Percentiles rank a stretch among this genome's conserved stretches.
Evolutionary conservation across 2,888 invertebrate species (phyloP).

Genomic region (Hypercompe scribonia): DNA sequence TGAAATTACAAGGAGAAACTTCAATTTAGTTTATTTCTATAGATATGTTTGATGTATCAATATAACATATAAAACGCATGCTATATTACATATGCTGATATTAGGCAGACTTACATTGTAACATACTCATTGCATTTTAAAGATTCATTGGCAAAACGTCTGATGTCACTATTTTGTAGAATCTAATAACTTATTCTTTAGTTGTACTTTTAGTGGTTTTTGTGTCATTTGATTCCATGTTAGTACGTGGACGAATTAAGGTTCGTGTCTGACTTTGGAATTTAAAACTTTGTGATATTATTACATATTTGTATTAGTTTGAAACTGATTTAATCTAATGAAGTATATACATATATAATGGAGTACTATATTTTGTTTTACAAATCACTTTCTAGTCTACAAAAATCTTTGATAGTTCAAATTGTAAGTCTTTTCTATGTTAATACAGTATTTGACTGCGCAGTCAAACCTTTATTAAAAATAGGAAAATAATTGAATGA

Average conservation of each 20-base stretch:
- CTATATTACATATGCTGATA: slow-evolving; percentile 20
- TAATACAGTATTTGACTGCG: too few species aligned
- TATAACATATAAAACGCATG: too few species aligned
- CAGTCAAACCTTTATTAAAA: too few species aligned
- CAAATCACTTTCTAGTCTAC: too few species aligned
- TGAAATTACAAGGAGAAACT: too few species aligned
- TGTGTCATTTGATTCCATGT: slow-evolving; percentile 7
- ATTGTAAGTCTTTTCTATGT: too few species aligned
- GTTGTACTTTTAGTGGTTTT: slow-evolving; percentile 5
- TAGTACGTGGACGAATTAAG: background rate
- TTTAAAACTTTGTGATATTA: background rate
- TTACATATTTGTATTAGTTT: background rate
- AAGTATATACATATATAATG: background rate
- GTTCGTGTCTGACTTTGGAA: slow-evolving; percentile 17
- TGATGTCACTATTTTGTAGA: slow-evolving; percentile 40
- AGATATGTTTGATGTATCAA: too few species aligned
- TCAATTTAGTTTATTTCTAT: too few species aligned
- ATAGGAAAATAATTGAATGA: too few species aligned
- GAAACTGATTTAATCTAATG: background rate
- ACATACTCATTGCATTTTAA: slow-evolving; percentile 1
- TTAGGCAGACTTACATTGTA: slow-evolving; percentile 19
- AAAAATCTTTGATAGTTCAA: too few species aligned
- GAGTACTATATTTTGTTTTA: too few species aligned
- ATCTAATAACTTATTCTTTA: slow-evolving; percentile 33
- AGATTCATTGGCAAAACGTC: slow-evolving; percentile 24